Conservation (phyloP, 2,797 vertebrate genomes). For the Cynodonichthys magdalenae region DNA sequence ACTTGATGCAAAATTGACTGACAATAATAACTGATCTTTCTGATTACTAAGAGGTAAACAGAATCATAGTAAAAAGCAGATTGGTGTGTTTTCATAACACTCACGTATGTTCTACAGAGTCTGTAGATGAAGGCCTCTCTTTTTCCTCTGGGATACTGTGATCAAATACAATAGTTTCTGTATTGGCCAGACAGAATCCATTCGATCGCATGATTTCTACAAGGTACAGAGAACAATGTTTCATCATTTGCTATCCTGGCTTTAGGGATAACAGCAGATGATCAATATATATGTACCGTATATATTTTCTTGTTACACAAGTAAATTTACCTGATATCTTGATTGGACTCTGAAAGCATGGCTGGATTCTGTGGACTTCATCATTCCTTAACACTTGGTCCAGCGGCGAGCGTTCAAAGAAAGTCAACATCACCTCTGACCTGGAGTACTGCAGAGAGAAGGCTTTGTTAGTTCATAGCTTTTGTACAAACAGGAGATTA, state of each 20-base stretch:
- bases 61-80: not conserved
- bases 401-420: constrained; percentile 95
- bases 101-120: constrained; percentile 89
- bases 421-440: constrained; percentile 96
- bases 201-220: constrained; percentile 98
- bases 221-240: constrained; percentile 39
- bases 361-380: constrained; percentile 94
- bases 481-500: not conserved
- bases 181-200: constrained; percentile 97
- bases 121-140: constrained; percentile 89
- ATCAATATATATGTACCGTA: not conserved
- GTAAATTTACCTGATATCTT: constrained; percentile 90
- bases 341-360: constrained; percentile 92
- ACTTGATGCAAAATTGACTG: not conserved
- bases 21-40: not conserved
- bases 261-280: not conserved
- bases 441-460: constrained; percentile 87
- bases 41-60: not conserved
- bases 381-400: constrained; percentile 96
- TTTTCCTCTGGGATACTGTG: constrained; percentile 88
- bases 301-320: not conserved
- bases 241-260: not conserved
- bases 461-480: not conserved
- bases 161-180: constrained; percentile 96
- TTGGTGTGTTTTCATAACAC: constrained; percentile 47